Evolutionary conservation across 1,140 invertebrate species (phyloP), one percentile per base, ranked within the genome.

Genomic region (Semibalanus balanoides): DNA sequence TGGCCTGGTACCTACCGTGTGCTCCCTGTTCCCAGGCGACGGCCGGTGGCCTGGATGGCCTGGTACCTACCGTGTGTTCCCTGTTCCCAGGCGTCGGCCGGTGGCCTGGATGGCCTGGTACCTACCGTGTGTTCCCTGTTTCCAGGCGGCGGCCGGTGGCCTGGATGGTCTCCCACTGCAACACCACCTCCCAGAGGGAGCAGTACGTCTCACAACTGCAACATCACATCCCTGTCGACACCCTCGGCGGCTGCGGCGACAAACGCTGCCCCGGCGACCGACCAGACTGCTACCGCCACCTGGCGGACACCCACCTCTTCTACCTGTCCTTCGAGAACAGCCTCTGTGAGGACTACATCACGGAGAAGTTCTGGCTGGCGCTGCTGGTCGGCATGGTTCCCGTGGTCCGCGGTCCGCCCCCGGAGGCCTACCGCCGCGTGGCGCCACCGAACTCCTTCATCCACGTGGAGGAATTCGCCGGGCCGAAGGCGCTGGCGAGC

Each of bases 151-250:
- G 11, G 43, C 43, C 43, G 25, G 43, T 83, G 3, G 84, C 83
- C 9, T 87, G 85, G 86, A 80, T 87, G 70, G 85, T 87, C 0
- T 85, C 83, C 31, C 85, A 88, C 79, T 88, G 87, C 79, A 76
- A 80, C 9, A 82, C 84, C 0, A 51, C 76, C 0, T 84, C 84
- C 76, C 80, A 82, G 25, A 79, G 87, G 40, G 80, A 85, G 79
- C 72, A 79, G 25, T 86, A 84, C 77, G 85, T 84, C 0, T 75
- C 79, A 51, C 11, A 86, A 76, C 79, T 87, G 7, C 70, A 79
- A 11, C 81, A 83, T 73, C 82, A 83, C 74, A 83, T 87, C 31
- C 75, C 79, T 28, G 83, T 87, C 27, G 86, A 87, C 79, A 83
- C 85, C 71, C 87, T 83, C 76, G 86, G 86, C 25, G 78, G 75